phyloP scores from a whole-genome alignment of 2,888 invertebrate genomes.

The Ectemnius cavifrons region DNA sequence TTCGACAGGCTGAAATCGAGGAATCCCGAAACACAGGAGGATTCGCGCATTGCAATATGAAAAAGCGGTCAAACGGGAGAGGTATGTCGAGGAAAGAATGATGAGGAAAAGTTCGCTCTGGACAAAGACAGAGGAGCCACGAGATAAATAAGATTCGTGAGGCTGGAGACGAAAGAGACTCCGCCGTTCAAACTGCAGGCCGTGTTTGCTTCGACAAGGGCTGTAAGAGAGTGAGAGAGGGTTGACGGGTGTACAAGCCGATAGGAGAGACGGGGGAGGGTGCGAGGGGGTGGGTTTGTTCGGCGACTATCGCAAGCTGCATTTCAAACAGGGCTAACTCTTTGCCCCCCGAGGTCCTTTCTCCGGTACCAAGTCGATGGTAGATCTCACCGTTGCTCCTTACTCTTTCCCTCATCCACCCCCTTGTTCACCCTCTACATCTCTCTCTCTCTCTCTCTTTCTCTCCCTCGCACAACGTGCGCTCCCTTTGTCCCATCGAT shows the following conservation, averaged over 20 bases:
- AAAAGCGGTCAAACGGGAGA: conserved; percentile 1
- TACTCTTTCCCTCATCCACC: background rate
- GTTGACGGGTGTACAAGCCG: conserved; percentile 11
- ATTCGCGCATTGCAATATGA: background rate
- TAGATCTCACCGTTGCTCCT: conserved; percentile 33
- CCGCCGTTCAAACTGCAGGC: conserved; percentile 40
- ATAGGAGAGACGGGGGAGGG: conserved; percentile 19
- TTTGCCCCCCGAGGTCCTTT: conserved; percentile 52
- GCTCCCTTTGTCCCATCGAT: conserved; percentile 3
- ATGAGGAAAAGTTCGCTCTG: conserved; percentile 10
- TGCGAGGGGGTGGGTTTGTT: conserved; percentile 56
- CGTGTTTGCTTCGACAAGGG: conserved; percentile 34
- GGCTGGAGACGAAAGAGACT: conserved; percentile 23
- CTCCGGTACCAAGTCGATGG: conserved; percentile 60
- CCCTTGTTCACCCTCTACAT: background rate
- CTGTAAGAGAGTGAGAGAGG: background rate
- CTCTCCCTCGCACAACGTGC: background rate
- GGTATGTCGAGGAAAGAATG: background rate
- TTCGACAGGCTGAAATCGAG: no score
- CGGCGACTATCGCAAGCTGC: conserved; percentile 59
- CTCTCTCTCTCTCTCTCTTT: background rate
- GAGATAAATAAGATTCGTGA: conserved; percentile 50
- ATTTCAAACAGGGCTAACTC: conserved; percentile 66
- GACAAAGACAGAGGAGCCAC: conserved; percentile 14
- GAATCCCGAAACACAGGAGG: background rate